Percentiles rank a stretch among this genome's conserved stretches.
These are phyloP conservation scores for Diorhabda carinulata DNA, from an alignment of 1,140 invertebrate species.

Conservation along the genomic window DNA sequence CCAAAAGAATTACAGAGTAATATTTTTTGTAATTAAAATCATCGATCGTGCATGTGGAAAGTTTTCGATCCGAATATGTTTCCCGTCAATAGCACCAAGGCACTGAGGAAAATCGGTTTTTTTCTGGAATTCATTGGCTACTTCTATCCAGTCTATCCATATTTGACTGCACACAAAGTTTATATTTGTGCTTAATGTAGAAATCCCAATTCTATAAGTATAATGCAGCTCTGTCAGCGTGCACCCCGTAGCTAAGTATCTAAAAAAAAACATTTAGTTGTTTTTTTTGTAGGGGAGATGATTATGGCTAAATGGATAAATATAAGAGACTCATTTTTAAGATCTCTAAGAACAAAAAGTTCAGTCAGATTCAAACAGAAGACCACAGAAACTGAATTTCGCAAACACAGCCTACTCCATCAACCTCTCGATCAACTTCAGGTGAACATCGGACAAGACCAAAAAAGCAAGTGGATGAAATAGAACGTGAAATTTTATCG, in stretches of 20 bases:
- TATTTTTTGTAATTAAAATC: slow-evolving; percentile 46
- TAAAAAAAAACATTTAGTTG: slow-evolving; percentile 45
- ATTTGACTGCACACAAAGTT: slow-evolving; percentile 38
- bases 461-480: slow-evolving; percentile 20
- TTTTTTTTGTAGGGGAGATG: too few species aligned
- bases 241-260: slow-evolving; percentile 5
- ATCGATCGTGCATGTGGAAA: slow-evolving; percentile 37
- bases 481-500: slow-evolving; percentile 20
- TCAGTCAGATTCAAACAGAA: too few species aligned
- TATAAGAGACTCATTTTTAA: too few species aligned
- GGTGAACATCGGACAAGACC: slow-evolving; percentile 9
- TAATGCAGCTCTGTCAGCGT: slow-evolving; percentile 42
- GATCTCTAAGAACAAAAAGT: too few species aligned
- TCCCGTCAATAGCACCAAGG: slow-evolving; percentile 42
- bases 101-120: slow-evolving; percentile 43
- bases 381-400: too few species aligned
- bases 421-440: slow-evolving; percentile 8
- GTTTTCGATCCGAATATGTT: slow-evolving; percentile 17
- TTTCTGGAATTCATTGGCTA: slow-evolving; percentile 36
- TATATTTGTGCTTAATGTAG: slow-evolving; percentile 37
- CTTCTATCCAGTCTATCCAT: slow-evolving; percentile 42
- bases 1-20: slow-evolving; percentile 39
- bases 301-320: too few species aligned
- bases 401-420: slow-evolving; percentile 2
- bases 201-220: slow-evolving; percentile 39